phyloP scores from a whole-genome alignment of 1,140 invertebrate genomes.

The Andricus grossulariae region DNA sequence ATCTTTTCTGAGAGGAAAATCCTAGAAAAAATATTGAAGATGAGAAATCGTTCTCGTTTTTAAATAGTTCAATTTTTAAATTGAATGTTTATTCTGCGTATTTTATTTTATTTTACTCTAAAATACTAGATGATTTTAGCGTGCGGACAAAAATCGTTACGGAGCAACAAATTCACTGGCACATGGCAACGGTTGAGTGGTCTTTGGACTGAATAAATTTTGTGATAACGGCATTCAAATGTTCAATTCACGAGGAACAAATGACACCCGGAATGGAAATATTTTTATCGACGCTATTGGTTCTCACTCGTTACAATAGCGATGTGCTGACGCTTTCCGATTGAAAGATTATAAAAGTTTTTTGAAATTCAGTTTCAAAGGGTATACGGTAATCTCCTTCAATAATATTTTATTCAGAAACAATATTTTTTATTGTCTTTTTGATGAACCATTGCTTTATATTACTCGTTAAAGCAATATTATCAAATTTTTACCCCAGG shows the following conservation, averaged over 20 bases:
- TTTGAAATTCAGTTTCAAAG: neutral
- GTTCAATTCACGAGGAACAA: conserved; percentile 26
- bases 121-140: neutral
- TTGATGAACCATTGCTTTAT: too few species aligned
- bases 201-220: conserved; percentile 25
- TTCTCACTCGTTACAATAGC: conserved; percentile 28
- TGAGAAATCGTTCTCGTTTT: too few species aligned
- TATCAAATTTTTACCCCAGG: too few species aligned
- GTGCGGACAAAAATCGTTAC: neutral
- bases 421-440: neutral
- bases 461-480: too few species aligned
- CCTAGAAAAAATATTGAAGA: too few species aligned
- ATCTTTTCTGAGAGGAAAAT: too few species aligned
- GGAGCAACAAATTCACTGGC: conserved; percentile 22
- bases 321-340: conserved; percentile 15
- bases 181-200: conserved; percentile 7
- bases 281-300: conserved; percentile 22
- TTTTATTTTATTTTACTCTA: neutral
- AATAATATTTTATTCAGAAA: conserved; percentile 20
- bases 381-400: neutral
- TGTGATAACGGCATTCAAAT: conserved; percentile 15
- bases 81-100: too few species aligned
- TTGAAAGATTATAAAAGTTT: conserved; percentile 17
- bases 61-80: too few species aligned
- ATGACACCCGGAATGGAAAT: conserved; percentile 29